These are phyloP conservation scores for Temnothorax ravouxi DNA, from an alignment of 2,888 invertebrate species.

Conservation along the genomic window DNA sequence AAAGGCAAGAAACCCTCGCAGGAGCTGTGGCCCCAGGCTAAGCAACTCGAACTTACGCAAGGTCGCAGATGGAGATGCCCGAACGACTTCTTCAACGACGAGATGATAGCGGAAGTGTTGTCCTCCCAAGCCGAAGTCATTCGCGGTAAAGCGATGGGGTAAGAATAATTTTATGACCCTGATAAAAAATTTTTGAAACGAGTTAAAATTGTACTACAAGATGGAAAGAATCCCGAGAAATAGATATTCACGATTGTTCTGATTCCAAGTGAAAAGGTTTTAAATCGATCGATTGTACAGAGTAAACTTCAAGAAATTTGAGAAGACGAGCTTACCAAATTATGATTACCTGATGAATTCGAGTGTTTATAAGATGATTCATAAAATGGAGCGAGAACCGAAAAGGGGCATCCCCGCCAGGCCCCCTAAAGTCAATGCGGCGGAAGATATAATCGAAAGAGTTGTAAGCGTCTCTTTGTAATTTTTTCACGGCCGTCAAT, in stretches of 20 bases:
- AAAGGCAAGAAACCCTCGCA: slow-evolving; percentile 82
- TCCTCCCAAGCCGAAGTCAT: slow-evolving; percentile 95
- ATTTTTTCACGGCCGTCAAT: slow-evolving; percentile 14
- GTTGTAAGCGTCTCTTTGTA: slow-evolving; percentile 76
- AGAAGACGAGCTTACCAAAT: slow-evolving; percentile 90
- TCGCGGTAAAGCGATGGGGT: slow-evolving; percentile 95
- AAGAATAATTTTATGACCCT: slow-evolving; percentile 81
- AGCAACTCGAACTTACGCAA: slow-evolving; percentile 92
- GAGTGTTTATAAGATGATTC: slow-evolving; percentile 93
- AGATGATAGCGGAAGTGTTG: slow-evolving; percentile 94
- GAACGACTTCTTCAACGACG: slow-evolving; percentile 95
- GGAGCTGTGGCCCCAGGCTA: slow-evolving; percentile 88
- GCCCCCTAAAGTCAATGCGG: slow-evolving; percentile 89
- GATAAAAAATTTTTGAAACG: neutral
- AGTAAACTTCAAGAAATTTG: slow-evolving; percentile 96
- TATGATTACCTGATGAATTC: slow-evolving; percentile 92
- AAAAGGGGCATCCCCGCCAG: slow-evolving; percentile 90
- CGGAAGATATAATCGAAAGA: slow-evolving; percentile 88
- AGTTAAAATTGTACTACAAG: neutral
- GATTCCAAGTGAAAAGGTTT: slow-evolving; percentile 28
- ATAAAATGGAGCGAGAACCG: slow-evolving; percentile 91
- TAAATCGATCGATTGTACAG: slow-evolving; percentile 86
- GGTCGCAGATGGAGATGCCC: slow-evolving; percentile 93
- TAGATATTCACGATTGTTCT: neutral
- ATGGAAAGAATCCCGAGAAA: neutral